Evolutionary conservation across 2,797 vertebrate genomes (phyloP), one percentile per base, ranked within the genome.

Genomic region (Sebastes matsubarae): DNA sequence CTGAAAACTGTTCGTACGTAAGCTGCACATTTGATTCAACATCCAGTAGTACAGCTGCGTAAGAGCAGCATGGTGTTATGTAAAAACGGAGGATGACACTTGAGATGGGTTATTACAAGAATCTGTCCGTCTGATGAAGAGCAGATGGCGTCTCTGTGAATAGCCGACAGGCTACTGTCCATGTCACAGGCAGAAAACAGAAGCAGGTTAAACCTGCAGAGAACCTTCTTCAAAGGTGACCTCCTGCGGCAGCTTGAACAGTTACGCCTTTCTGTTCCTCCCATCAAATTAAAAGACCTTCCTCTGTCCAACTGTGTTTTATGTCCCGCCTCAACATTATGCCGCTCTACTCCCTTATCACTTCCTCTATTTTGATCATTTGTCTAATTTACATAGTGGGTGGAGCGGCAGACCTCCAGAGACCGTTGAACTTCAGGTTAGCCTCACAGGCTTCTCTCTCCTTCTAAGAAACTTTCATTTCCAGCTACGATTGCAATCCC

Each of bases 41-140:
- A 11, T 27, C 42, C 61, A 2, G 9, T 20, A 16, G 22, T 22
- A 8, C 24, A 58, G 54, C 76, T 24, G 67, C 52, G n/a, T 70
- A 22, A 69, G 50, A 83, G 72, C 50, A 57, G 61, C 12, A 12
- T 18, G 52, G 38, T 64, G 74, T 72, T 69, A 68, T 71, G 52
- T 82, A 54, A 22, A 54, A 54, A 54, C 4, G 7, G 57, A 55
- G 27, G 65, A 30, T 36, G 84, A 79, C 72, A 89, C 83, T 32
- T 79, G 64, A 92, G 85, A 89, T 38, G 79, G 50, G 65, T 77
- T 77, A 79, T 83, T 85, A 68, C 75, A 76, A 82, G 76, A 82
- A 34, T 79, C 59, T 83, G 61, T 83, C 30, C 68, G 27, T 70
- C 68, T 88, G 74, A 82, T 80, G 76, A 78, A 77, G 87, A 75